Conservation (phyloP, 2,113 vertebrate genomes). For the Hiodon tergisus region DNA sequence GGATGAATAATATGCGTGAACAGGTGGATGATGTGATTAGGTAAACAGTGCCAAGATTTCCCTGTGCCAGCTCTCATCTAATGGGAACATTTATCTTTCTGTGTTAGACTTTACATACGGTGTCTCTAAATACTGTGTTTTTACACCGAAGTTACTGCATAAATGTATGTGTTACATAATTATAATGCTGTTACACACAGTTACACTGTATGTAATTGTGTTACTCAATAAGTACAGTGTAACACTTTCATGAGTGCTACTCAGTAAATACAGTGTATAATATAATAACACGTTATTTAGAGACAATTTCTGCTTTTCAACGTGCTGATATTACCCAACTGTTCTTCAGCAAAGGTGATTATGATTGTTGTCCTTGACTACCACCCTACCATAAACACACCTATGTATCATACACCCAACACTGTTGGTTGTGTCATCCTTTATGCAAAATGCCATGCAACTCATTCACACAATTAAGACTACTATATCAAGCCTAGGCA, state of each 20-base stretch:
- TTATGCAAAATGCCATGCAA: slow-evolving; percentile 11
- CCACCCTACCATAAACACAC: neutral
- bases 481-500: slow-evolving; percentile 26
- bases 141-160: too few relatives aligned
- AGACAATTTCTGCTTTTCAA: too few relatives aligned
- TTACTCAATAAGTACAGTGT: too few relatives aligned
- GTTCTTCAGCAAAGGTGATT: neutral
- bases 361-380: slow-evolving; percentile 32
- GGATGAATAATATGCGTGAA: neutral
- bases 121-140: too few relatives aligned
- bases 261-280: too few relatives aligned
- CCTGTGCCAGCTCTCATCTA: neutral
- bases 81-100: neutral
- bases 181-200: too few relatives aligned
- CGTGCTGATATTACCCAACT: too few relatives aligned
- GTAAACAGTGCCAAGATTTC: neutral
- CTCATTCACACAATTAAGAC: slow-evolving; percentile 32
- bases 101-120: too few relatives aligned
- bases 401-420: slow-evolving; percentile 16
- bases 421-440: slow-evolving; percentile 33
- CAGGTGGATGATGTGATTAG: neutral
- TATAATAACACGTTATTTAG: too few relatives aligned
- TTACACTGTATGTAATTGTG: too few relatives aligned
- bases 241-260: too few relatives aligned
- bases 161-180: too few relatives aligned